Evolutionary conservation across 2,888 invertebrate genomes (phyloP).

Genomic region (Drosophila atroscutellata): DNA sequence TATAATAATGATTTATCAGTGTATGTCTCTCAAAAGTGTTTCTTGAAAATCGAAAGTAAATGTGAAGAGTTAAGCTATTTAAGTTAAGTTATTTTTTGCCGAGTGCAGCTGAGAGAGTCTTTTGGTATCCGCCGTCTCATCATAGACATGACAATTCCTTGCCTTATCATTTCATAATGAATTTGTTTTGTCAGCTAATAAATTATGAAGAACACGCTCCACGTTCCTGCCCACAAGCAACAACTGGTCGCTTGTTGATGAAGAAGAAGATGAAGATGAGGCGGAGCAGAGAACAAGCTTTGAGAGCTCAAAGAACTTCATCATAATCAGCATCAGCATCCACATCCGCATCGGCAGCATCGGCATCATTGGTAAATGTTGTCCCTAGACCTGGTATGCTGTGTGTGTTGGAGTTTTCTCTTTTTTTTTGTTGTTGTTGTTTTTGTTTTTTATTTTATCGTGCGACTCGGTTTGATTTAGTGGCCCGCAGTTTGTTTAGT

Average conservation of each 20-base stretch:
- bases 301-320: conserved; percentile 39
- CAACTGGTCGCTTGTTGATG: conserved; percentile 1
- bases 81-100: background rate
- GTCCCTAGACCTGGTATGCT: conserved; percentile 42
- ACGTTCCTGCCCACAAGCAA: conserved; percentile 50
- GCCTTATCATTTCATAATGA: conserved; percentile 80
- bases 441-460: conserved; percentile 42
- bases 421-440: background rate
- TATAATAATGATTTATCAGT: background rate
- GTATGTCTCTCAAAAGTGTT: background rate
- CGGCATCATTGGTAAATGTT: conserved; percentile 55
- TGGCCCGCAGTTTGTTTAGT: conserved; percentile 79
- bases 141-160: conserved; percentile 67
- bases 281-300: conserved; percentile 14
- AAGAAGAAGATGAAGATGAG: background rate
- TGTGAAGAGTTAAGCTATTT: background rate
- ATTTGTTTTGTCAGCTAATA: conserved; percentile 82
- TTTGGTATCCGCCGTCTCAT: conserved; percentile 51
- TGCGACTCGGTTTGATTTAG: conserved; percentile 72
- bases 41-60: background rate
- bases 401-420: conserved; percentile 28
- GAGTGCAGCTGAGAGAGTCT: background rate
- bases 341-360: conserved; percentile 37
- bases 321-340: conserved; percentile 69
- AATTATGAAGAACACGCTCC: conserved; percentile 76